Percentiles rank a stretch among this genome's conserved stretches.
Conservation (phyloP, 2,113 vertebrate species). For the Toxotes chatareus region DNA sequence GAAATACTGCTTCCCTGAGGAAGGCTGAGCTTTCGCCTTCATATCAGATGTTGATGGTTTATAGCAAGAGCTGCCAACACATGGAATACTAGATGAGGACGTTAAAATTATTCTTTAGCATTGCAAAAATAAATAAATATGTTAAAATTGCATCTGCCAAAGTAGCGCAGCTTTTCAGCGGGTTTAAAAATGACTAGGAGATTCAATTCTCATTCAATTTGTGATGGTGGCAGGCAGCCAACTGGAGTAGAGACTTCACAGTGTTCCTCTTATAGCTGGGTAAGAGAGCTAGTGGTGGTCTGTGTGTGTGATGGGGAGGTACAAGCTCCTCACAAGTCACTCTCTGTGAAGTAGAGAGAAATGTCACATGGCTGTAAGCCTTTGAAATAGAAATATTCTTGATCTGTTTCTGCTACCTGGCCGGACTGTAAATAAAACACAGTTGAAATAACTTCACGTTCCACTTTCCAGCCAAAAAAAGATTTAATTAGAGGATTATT, state of each 20-base stretch:
- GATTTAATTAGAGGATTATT: constrained; percentile 63
- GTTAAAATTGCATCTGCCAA: constrained; percentile 15
- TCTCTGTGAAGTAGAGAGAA: constrained; percentile 34
- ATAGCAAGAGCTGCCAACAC: constrained; percentile 23
- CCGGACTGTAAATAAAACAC: constrained; percentile 56
- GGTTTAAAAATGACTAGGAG: constrained; percentile 19
- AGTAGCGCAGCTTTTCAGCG: constrained; percentile 17
- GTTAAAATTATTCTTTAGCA: not conserved
- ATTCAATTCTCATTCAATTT: constrained; percentile 60
- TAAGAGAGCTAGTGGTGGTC: constrained; percentile 6
- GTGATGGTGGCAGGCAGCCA: constrained; percentile 39
- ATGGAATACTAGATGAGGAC: not conserved
- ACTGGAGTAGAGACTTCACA: constrained; percentile 37
- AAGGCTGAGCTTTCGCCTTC: constrained; percentile 29
- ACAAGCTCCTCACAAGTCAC: constrained; percentile 31
- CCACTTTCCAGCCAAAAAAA: constrained; percentile 33
- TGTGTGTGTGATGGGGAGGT: not conserved
- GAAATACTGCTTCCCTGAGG: constrained; percentile 34
- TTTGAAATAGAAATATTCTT: constrained; percentile 60
- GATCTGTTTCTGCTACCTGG: constrained; percentile 49
- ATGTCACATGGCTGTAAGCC: constrained; percentile 34
- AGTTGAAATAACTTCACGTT: constrained; percentile 23
- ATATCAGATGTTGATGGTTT: not conserved
- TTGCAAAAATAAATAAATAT: constrained; percentile 11
- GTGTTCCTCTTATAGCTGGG: constrained; percentile 26